phyloP scores from a whole-genome alignment of 2,797 vertebrate genomes.

The Eidolon dupreanum region DNA sequence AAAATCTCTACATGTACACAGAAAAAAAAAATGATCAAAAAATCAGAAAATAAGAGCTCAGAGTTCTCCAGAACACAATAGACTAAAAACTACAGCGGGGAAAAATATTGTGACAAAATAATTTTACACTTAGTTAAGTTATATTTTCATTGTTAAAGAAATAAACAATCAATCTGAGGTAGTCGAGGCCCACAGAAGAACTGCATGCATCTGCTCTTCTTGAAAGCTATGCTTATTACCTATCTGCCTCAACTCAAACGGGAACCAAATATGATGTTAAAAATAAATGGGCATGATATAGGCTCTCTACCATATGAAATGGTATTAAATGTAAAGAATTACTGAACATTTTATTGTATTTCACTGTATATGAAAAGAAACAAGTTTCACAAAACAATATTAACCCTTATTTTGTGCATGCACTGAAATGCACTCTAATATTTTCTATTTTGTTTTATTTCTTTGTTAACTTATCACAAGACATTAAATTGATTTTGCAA shows the following conservation, averaged over 20 bases:
- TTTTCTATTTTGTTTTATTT: neutral
- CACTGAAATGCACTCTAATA: neutral
- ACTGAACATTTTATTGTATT: neutral
- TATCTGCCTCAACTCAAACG: neutral
- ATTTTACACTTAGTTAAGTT: neutral
- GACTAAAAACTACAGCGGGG: neutral
- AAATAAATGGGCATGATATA: neutral
- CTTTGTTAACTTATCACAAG: neutral
- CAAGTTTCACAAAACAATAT: neutral
- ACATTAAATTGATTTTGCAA: constrained; percentile 48
- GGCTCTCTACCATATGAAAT: neutral
- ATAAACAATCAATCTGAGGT: neutral
- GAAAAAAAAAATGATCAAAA: neutral
- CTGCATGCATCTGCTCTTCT: neutral
- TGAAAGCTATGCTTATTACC: neutral
- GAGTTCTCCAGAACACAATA: neutral
- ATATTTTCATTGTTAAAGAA: constrained; percentile 3
- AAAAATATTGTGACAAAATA: neutral
- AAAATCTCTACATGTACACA: neutral
- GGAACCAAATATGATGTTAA: neutral
- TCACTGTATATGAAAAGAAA: neutral
- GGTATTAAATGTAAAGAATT: neutral
- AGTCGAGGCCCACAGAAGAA: neutral
- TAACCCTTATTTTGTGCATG: neutral
- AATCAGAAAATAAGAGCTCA: neutral